These are phyloP conservation scores for Genyomyrus donnyi DNA, from an alignment of 2,113 vertebrate species.

Conservation along the genomic window DNA sequence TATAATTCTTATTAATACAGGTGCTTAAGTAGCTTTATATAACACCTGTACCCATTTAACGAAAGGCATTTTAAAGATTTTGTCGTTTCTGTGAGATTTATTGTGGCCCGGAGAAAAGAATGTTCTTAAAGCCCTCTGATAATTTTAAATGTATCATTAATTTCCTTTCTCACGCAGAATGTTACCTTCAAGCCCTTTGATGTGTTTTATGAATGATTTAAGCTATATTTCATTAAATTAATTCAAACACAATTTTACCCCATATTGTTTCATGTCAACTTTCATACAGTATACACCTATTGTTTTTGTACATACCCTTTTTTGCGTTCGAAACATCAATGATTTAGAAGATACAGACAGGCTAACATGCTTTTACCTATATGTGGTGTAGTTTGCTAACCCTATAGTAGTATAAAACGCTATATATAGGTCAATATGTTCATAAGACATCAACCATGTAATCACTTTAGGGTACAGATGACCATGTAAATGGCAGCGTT, in stretches of 20 bases:
- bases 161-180: not conserved
- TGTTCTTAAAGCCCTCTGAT: not conserved
- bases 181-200: not conserved
- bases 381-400: not conserved
- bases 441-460: not conserved
- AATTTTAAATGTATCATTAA: not conserved
- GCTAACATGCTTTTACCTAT: not conserved
- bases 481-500: not conserved
- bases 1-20: not conserved
- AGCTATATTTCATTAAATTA: not conserved
- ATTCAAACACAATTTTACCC: not conserved
- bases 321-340: not conserved
- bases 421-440: not conserved
- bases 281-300: not conserved
- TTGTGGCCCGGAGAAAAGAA: not conserved
- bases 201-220: conserved; percentile 2
- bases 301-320: not conserved
- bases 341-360: not conserved
- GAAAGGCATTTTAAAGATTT: not conserved
- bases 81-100: not conserved
- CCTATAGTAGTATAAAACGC: not conserved
- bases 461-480: not conserved
- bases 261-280: not conserved
- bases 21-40: not conserved
- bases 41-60: not conserved